These are phyloP conservation scores for Selenia dentaria DNA, from an alignment of 2,888 invertebrate genomes.

Conservation along the genomic window DNA sequence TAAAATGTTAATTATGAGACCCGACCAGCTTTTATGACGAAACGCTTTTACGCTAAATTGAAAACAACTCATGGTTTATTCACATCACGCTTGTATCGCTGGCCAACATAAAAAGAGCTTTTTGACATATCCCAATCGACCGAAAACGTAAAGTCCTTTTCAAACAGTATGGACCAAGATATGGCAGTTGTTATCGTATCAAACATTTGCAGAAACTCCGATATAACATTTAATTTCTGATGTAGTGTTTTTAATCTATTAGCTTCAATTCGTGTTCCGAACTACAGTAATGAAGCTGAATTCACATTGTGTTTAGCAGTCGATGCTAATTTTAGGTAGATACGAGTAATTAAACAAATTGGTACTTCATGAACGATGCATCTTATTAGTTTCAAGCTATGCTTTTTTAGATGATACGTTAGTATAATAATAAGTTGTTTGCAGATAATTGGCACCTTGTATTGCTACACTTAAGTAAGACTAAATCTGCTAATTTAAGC, in stretches of 20 bases:
- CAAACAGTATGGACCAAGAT: conserved; percentile 41
- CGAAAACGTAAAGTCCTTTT: conserved; percentile 31
- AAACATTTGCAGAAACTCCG: conserved; percentile 47
- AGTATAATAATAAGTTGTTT: no score
- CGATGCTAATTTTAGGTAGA: no score
- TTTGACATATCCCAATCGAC: conserved; percentile 46
- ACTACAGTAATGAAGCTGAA: conserved; percentile 11
- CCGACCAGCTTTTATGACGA: conserved; percentile 70
- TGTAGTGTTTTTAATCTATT: conserved; percentile 60
- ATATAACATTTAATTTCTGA: conserved; percentile 49
- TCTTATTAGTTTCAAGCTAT: no score
- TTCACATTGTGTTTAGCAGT: conserved; percentile 9
- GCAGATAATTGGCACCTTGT: no score
- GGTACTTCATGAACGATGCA: no score
- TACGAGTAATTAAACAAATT: no score
- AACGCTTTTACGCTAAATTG: conserved; percentile 82
- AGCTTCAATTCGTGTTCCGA: conserved; percentile 25
- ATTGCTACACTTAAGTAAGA: no score
- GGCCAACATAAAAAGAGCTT: conserved; percentile 57
- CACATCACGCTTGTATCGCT: conserved; percentile 60
- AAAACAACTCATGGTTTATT: conserved; percentile 83
- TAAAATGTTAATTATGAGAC: conserved; percentile 73
- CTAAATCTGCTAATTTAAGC: no score
- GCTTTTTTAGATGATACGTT: no score
- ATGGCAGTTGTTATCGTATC: conserved; percentile 45